Evolutionary conservation across 2,888 invertebrate genomes (phyloP).

Genomic region (Phymatocera aterrima): DNA sequence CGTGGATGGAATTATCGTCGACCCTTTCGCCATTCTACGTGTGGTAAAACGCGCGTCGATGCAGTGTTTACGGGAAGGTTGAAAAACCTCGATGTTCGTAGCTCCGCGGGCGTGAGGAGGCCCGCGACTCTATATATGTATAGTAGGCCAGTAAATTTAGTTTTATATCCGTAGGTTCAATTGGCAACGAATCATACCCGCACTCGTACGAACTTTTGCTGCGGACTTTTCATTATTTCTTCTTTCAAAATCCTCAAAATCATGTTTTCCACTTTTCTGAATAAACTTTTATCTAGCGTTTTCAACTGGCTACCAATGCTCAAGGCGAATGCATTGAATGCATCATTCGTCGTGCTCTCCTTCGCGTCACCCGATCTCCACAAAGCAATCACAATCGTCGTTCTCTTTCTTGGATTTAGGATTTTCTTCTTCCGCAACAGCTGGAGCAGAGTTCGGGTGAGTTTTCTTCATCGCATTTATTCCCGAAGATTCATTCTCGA

Average conservation of each 20-base stretch:
- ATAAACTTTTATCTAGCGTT: neutral
- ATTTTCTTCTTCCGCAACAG: neutral
- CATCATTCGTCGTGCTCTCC: neutral
- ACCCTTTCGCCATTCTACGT: slow-evolving; percentile 11
- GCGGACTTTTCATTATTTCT: neutral
- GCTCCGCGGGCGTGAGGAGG: neutral
- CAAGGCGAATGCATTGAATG: slow-evolving; percentile 15
- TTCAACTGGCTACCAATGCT: slow-evolving; percentile 20
- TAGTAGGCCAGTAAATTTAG: neutral
- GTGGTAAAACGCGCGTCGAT: slow-evolving; percentile 17
- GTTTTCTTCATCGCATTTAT: neutral
- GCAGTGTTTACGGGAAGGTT: slow-evolving; percentile 1
- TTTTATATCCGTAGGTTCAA: slow-evolving; percentile 22
- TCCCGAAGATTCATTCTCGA: neutral
- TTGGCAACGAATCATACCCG: too few relatives aligned
- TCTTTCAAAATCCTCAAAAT: slow-evolving; percentile 34
- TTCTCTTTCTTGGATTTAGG: neutral
- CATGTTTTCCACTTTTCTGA: neutral
- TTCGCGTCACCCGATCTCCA: too few relatives aligned
- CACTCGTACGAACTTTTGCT: neutral
- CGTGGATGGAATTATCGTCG: slow-evolving; percentile 39
- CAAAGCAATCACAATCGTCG: neutral
- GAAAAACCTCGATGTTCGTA: slow-evolving; percentile 12
- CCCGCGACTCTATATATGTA: too few relatives aligned
- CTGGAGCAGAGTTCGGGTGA: neutral